Conservation (phyloP, 2,113 vertebrate genomes). For the Strix aluco region DNA sequence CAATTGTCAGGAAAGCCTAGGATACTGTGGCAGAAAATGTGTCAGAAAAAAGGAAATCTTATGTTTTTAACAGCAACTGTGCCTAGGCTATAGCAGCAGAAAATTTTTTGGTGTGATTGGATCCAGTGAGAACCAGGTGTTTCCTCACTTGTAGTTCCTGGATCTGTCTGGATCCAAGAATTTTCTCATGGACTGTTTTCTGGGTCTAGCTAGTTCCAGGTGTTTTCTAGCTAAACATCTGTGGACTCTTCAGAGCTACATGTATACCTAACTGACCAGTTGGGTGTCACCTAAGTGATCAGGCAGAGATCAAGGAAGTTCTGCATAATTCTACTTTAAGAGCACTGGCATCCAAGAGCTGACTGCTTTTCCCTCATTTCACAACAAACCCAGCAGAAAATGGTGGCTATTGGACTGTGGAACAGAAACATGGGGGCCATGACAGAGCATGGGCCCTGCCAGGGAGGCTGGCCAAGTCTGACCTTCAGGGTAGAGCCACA, state of each 20-base stretch:
- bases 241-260: background rate
- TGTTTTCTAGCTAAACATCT: background rate
- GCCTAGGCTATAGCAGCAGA: background rate
- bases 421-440: background rate
- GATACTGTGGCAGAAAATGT: background rate
- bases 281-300: background rate
- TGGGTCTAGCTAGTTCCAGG: background rate
- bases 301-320: background rate
- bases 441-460: background rate
- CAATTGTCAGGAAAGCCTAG: background rate
- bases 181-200: background rate
- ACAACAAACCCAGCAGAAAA: background rate
- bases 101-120: background rate
- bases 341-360: background rate
- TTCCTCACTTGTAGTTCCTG: background rate
- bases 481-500: background rate
- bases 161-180: background rate
- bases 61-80: background rate
- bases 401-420: background rate
- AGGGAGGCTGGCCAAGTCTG: background rate
- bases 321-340: background rate
- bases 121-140: background rate
- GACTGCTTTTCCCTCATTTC: background rate
- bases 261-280: background rate
- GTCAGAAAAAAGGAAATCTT: background rate